Evolutionary conservation across 2,888 invertebrate species (phyloP), one percentile per base, ranked within the genome.

Genomic region (Polydrusus cervinus): DNA sequence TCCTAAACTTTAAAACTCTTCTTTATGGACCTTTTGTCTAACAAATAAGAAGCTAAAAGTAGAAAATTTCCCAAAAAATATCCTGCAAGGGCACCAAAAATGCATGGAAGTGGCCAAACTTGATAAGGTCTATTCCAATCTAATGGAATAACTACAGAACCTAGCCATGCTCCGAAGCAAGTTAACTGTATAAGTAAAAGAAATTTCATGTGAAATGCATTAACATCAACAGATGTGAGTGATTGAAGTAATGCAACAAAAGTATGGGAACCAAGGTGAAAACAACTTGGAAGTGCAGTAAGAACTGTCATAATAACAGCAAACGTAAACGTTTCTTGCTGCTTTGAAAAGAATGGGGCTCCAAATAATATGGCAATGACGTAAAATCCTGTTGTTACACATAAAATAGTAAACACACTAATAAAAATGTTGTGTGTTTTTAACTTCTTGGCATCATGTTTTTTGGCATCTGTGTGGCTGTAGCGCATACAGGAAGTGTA

Each of bases 81-180:
- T 6, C 93, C 93, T 62, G 90, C 84, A 0, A 93, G 84, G 1
- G 93, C 91, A n/a, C 93, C 93, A 0, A 91, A 87, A 75, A 91
- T 90, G 81, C 93, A 93, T 0, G 94, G 92, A 79, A 93, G 91
- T 0, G 94, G 94, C 93, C 94, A 94, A 74, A 87, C 91, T 88
- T 97, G 97, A 95, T 96, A 97, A 0, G 94, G 93, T 61, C 93
- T 90, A 86, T 96, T 94, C 97, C 97, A 97, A 85, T 97, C 97
- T 40, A 97, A 87, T 0, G 97, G 97, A 79, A 97, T 94, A 0
- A 94, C 93, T 71, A 94, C 90, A 3, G 95, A 95, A 7, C 96
- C 95, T 1, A 94, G 83, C 96, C 96, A 97, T 6, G 95, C 92
- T 3, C 96, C 96, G 40, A 94, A 85, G 11, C 95, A 84, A 0